phyloP scores from a whole-genome alignment of 2,888 invertebrate genomes.

The Emesis castigata region DNA sequence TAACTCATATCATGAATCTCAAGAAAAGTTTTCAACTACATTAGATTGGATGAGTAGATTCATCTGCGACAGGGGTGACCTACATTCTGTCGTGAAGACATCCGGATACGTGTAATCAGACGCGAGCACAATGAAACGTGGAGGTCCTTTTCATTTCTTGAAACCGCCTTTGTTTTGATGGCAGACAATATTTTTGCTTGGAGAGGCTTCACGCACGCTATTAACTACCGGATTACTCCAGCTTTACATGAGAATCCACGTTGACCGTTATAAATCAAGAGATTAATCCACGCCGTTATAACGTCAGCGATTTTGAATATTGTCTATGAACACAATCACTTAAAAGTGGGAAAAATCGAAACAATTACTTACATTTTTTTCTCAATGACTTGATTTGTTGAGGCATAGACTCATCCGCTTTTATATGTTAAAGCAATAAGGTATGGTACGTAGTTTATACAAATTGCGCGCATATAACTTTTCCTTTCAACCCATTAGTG shows the following conservation, averaged over 20 bases:
- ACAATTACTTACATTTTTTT: too few relatives aligned
- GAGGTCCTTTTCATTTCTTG: slow-evolving; percentile 3
- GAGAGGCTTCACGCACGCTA: not conserved
- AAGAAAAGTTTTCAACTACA: not conserved
- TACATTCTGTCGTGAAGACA: not conserved
- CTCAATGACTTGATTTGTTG: too few relatives aligned
- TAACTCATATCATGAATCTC: not conserved
- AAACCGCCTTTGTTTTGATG: slow-evolving; percentile 3
- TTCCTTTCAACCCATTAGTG: too few relatives aligned
- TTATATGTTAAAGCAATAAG: too few relatives aligned
- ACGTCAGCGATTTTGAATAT: too few relatives aligned
- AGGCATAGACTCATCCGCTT: too few relatives aligned
- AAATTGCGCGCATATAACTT: too few relatives aligned
- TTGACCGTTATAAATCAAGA: not conserved
- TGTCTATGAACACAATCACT: too few relatives aligned
- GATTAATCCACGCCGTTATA: not conserved
- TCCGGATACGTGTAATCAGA: slow-evolving; percentile 2
- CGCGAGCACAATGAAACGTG: not conserved
- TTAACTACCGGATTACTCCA: not conserved
- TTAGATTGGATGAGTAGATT: not conserved
- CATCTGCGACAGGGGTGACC: not conserved
- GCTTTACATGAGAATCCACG: not conserved
- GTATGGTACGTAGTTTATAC: too few relatives aligned
- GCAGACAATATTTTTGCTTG: not conserved
- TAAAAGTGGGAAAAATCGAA: too few relatives aligned